phyloP scores from a whole-genome alignment of 2,888 invertebrate genomes.

The Gari tellinella region DNA sequence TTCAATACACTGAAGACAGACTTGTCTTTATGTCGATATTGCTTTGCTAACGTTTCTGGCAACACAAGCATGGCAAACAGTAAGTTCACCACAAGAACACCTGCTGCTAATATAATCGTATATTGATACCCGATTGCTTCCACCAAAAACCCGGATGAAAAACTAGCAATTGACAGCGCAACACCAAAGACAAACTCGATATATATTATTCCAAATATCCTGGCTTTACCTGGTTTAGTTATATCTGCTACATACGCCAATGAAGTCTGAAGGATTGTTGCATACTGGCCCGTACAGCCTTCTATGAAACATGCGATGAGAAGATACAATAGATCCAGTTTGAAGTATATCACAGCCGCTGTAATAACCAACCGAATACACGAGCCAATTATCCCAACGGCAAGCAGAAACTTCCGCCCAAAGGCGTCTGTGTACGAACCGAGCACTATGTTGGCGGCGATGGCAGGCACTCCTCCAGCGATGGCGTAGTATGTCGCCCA shows the following conservation, averaged over 20 bases:
- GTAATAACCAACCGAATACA: conserved; percentile 38
- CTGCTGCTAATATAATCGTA: conserved; percentile 32
- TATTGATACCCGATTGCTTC: conserved; percentile 34
- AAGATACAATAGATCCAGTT: conserved; percentile 51
- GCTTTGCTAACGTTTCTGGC: conserved; percentile 48
- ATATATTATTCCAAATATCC: conserved; percentile 52
- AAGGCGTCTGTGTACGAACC: conserved; percentile 63
- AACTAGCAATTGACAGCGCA: conserved; percentile 42
- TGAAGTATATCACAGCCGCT: conserved; percentile 57
- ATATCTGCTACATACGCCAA: conserved; percentile 60
- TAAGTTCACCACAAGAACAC: conserved; percentile 28
- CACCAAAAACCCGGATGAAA: conserved; percentile 49
- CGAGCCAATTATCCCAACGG: conserved; percentile 57
- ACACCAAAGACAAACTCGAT: conserved; percentile 47
- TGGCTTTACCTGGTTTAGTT: conserved; percentile 43
- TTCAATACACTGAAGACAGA: conserved; percentile 27
- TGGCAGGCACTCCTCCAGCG: conserved; percentile 51
- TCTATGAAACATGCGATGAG: conserved; percentile 60
- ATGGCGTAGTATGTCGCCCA: conserved; percentile 57
- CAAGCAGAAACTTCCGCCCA: conserved; percentile 63
- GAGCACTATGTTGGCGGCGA: conserved; percentile 44
- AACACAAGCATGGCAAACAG: conserved; percentile 26
- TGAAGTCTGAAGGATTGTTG: conserved; percentile 44
- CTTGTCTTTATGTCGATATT: conserved; percentile 36
- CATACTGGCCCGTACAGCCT: conserved; percentile 56